Conservation (phyloP, 1,140 invertebrate species). For the Caenorhabditis inopinata region DNA sequence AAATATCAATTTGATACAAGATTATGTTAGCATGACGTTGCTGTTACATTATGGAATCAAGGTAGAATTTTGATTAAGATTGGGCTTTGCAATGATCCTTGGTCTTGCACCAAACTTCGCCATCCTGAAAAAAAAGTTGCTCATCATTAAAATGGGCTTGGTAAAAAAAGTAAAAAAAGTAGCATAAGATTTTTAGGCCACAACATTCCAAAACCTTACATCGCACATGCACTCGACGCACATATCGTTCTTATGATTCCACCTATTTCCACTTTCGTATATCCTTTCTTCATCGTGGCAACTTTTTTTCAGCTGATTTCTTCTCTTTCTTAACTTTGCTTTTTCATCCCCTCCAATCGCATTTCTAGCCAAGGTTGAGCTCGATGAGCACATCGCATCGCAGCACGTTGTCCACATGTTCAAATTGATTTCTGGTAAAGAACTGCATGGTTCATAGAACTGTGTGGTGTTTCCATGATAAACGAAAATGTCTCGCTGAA, state of each 20-base stretch:
- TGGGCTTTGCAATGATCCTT: not conserved
- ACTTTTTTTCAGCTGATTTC: slow-evolving; percentile 7
- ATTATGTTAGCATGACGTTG: no score
- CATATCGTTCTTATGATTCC: slow-evolving; percentile 36
- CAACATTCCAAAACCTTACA: not conserved
- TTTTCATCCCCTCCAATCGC: slow-evolving; percentile 45
- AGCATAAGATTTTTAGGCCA: no score
- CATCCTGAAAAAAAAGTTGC: slow-evolving; percentile 38
- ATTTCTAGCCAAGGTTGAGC: not conserved
- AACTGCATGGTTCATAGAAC: slow-evolving; percentile 50
- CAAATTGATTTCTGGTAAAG: slow-evolving; percentile 50
- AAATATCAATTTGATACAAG: not conserved
- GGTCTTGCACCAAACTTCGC: slow-evolving; percentile 47
- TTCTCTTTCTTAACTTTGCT: slow-evolving; percentile 23
- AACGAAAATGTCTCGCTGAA: slow-evolving; percentile 60
- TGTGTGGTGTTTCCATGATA: slow-evolving; percentile 58
- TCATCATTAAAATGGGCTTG: not conserved
- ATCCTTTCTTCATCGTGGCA: slow-evolving; percentile 27
- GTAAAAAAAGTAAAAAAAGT: no score
- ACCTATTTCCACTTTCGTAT: slow-evolving; percentile 31
- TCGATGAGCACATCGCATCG: slow-evolving; percentile 46
- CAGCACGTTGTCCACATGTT: slow-evolving; percentile 65
- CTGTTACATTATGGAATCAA: no score
- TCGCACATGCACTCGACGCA: slow-evolving; percentile 53
- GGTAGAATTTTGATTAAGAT: not conserved